Percentiles rank a stretch among this genome's conserved stretches.
Conservation (phyloP, 2,113 vertebrate genomes). For the Tyto alba region DNA sequence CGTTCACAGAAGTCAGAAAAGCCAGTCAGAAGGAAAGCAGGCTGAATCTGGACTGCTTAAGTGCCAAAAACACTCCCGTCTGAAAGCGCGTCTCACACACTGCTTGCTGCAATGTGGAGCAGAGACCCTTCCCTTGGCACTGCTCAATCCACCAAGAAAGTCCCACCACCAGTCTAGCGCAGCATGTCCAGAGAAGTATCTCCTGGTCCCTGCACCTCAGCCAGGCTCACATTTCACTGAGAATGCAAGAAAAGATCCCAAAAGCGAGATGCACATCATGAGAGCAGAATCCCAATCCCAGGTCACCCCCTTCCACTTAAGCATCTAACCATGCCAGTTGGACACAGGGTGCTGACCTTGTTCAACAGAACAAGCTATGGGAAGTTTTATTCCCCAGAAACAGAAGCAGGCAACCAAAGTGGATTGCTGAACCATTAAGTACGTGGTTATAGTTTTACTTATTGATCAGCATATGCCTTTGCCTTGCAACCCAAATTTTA, state of each 20-base stretch:
- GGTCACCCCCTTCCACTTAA: not conserved
- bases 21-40: not conserved
- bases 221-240: rapidly evolving
- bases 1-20: not conserved
- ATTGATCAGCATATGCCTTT: not conserved
- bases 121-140: not conserved
- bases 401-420: not conserved
- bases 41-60: not conserved
- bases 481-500: not conserved
- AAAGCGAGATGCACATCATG: not conserved
- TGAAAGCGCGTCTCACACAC: rapidly evolving
- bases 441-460: not conserved
- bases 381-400: not conserved
- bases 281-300: not conserved
- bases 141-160: not conserved
- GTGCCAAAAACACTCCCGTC: not conserved
- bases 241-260: not conserved
- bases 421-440: not conserved
- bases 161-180: rapidly evolving
- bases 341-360: not conserved
- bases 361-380: not conserved
- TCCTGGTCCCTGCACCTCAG: not conserved
- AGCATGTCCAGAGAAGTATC: not conserved
- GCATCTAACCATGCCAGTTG: not conserved
- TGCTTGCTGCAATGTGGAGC: not conserved